These are phyloP conservation scores for Nematostella vectensis DNA, from an alignment of 92 coral and sea anemone species.

Conservation along the genomic window DNA sequence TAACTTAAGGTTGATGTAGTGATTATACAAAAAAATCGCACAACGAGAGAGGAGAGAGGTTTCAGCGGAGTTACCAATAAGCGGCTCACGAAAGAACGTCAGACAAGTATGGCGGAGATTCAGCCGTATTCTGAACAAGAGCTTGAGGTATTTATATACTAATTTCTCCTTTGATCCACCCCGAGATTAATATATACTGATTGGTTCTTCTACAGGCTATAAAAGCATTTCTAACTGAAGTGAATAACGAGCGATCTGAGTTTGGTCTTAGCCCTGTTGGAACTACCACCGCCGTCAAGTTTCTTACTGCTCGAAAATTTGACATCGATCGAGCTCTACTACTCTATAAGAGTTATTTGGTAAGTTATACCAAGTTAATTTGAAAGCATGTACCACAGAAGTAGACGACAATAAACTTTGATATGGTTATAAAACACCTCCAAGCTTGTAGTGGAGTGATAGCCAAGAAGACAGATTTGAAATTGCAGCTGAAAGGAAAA, in stretches of 20 bases:
- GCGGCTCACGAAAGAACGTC: background rate
- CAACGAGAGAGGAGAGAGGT: too few species aligned
- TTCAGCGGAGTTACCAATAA: background rate
- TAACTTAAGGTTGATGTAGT: too few species aligned
- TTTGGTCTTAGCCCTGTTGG: slow-evolving; percentile 74
- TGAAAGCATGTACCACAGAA: background rate
- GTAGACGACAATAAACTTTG: slow-evolving; percentile 2
- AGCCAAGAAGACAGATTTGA: too few species aligned
- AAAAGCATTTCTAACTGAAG: slow-evolving; percentile 54
- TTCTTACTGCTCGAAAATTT: slow-evolving; percentile 87
- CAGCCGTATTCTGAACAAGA: slow-evolving; percentile 1
- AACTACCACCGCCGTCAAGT: slow-evolving; percentile 79
- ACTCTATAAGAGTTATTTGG: slow-evolving; percentile 74
- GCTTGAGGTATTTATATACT: background rate
- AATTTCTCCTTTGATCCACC: background rate
- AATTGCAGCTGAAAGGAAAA: too few species aligned
- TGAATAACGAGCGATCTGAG: slow-evolving; percentile 61
- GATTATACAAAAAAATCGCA: too few species aligned
- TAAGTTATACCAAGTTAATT: slow-evolving; percentile 8
- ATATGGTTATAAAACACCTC: too few species aligned
- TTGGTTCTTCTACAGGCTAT: slow-evolving; percentile 51
- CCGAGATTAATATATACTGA: background rate
- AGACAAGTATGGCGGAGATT: background rate
- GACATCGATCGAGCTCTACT: slow-evolving; percentile 66
- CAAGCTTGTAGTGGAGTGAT: too few species aligned